phyloP scores from a whole-genome alignment of 2,888 invertebrate genomes.

The Malacosoma neustria region DNA sequence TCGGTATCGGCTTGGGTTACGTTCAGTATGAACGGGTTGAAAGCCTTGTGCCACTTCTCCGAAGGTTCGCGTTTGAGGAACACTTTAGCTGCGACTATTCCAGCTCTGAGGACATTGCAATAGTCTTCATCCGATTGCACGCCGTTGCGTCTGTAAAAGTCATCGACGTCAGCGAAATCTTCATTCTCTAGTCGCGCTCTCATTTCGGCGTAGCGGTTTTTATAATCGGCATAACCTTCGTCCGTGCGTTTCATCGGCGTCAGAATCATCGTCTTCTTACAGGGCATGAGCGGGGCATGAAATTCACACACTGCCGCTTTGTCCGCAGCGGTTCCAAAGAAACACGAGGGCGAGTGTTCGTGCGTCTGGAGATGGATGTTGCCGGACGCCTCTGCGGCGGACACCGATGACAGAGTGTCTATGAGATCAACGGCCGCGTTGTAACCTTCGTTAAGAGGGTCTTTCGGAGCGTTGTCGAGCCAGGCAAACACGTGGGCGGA shows the following conservation, averaged over 20 bases:
- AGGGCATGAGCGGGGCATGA: neutral
- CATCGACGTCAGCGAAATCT: neutral
- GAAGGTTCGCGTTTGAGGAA: constrained; percentile 27
- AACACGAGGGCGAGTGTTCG: neutral
- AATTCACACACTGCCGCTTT: neutral
- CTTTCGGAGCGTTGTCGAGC: neutral
- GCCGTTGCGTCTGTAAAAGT: constrained; percentile 13
- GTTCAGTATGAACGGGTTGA: constrained; percentile 37
- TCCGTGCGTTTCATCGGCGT: neutral
- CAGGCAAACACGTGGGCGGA: neutral
- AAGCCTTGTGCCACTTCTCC: constrained; percentile 40
- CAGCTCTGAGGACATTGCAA: neutral
- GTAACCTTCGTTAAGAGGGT: neutral
- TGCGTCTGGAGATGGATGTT: neutral
- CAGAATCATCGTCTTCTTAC: neutral
- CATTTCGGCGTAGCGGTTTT: too few relatives aligned
- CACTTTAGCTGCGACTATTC: constrained; percentile 22
- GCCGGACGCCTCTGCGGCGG: neutral
- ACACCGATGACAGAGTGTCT: neutral
- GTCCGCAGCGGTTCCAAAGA: neutral
- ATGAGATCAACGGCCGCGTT: neutral
- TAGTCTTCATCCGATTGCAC: constrained; percentile 16
- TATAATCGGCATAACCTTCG: too few relatives aligned
- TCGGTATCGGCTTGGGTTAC: constrained; percentile 33
- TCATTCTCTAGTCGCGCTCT: neutral